Conservation (phyloP, 2,113 vertebrate species). For the Baryphthengus martii region DNA sequence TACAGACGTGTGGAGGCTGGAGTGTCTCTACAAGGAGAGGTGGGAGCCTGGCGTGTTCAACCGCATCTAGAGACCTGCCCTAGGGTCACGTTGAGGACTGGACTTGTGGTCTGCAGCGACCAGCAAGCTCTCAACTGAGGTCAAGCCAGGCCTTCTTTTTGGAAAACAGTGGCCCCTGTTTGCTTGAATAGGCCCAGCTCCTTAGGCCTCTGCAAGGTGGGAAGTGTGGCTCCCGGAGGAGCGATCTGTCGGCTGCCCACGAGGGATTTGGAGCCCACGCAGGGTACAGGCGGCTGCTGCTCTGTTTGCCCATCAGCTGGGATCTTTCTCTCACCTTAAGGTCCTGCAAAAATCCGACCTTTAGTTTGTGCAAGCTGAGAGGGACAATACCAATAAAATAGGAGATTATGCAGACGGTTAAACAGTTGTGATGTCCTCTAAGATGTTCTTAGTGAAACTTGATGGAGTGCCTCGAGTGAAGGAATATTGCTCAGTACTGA, state of each 20-base stretch:
- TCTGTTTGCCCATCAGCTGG: background rate
- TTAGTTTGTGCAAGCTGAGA: background rate
- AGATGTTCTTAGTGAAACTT: background rate
- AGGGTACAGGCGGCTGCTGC: background rate
- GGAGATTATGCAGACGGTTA: background rate
- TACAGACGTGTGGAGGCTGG: background rate
- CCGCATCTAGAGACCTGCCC: background rate
- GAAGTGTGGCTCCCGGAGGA: background rate
- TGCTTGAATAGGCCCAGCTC: background rate
- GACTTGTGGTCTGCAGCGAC: background rate
- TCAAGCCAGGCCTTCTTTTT: background rate
- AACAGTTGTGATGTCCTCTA: background rate
- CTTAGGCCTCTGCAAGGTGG: background rate
- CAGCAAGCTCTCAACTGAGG: background rate
- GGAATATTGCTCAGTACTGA: background rate
- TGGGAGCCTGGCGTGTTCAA: background rate
- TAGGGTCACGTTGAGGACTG: no score
- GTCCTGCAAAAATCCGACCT: background rate
- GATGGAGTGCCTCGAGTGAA: background rate
- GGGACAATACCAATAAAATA: background rate
- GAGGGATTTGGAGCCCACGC: background rate
- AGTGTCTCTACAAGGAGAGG: background rate
- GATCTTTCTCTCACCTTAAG: background rate
- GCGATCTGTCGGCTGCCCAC: rapidly evolving
- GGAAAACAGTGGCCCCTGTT: background rate